A percentile compares a stretch with the other conserved stretches of the same genome.
phyloP scores from a whole-genome alignment of 2,888 invertebrate species.

The Chromoteleia sp. region DNA sequence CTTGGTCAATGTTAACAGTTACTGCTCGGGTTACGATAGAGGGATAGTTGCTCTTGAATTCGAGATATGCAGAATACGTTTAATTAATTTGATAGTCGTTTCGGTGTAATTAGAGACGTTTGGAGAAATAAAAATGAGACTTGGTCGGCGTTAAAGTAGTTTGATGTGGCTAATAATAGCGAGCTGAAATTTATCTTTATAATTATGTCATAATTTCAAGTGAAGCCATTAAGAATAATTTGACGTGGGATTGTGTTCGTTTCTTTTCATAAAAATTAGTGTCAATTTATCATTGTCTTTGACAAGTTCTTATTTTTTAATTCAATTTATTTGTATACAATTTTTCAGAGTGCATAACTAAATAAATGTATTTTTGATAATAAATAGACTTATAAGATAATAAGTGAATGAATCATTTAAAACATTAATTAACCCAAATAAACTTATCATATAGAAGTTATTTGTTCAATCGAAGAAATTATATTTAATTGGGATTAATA shows the following conservation, averaged over 20 bases:
- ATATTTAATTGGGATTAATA: too few species aligned
- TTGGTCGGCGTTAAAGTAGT: conserved; percentile 7
- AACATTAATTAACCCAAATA: too few species aligned
- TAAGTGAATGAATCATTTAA: too few species aligned
- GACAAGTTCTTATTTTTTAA: conserved; percentile 1
- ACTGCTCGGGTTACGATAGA: conserved; percentile 9
- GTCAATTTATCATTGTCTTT: background rate
- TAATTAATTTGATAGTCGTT: conserved; percentile 37
- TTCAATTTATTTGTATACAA: background rate
- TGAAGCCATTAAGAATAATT: conserved; percentile 51
- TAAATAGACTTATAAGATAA: too few species aligned
- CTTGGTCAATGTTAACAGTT: conserved; percentile 62
- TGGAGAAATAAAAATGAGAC: conserved; percentile 37
- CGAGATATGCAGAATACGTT: conserved; percentile 24
- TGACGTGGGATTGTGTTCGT: conserved; percentile 41
- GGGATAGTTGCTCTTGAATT: conserved; percentile 23
- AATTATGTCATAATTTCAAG: conserved; percentile 56
- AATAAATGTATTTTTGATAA: too few species aligned
- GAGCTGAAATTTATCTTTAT: conserved; percentile 48
- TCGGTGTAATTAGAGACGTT: conserved; percentile 34
- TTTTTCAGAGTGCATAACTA: too few species aligned
- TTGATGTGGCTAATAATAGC: conserved; percentile 44
- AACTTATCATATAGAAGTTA: too few species aligned
- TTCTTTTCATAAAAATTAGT: conserved; percentile 4
- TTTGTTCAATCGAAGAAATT: too few species aligned